A percentile compares a stretch with the other conserved stretches of the same genome.
Evolutionary conservation across 2,797 vertebrate genomes (phyloP).

Genomic region (Siniperca obscura): DNA sequence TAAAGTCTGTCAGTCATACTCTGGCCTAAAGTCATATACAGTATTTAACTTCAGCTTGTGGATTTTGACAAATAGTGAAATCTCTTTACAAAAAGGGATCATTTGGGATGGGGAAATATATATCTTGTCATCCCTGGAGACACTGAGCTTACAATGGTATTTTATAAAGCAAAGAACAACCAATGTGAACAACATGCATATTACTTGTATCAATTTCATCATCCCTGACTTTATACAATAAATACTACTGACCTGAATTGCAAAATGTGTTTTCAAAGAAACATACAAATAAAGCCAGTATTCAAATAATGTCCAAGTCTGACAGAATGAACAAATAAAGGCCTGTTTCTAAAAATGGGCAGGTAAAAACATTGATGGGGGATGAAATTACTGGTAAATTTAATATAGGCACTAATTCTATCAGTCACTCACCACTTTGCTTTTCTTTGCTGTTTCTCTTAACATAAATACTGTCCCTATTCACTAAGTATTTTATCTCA

Average conservation of each 20-base stretch:
- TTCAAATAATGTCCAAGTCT: too few relatives aligned
- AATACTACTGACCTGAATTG: too few relatives aligned
- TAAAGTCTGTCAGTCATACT: neutral
- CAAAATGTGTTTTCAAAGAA: neutral
- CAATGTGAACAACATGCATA: neutral
- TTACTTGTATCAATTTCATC: neutral
- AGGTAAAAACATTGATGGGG: too few relatives aligned
- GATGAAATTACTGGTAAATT: too few relatives aligned
- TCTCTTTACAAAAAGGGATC: neutral
- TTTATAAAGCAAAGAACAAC: neutral
- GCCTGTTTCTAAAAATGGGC: too few relatives aligned
- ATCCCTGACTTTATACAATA: neutral
- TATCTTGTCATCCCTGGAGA: neutral
- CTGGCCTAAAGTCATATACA: neutral
- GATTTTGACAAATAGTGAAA: neutral
- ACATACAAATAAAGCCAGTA: neutral
- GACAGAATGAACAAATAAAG: too few relatives aligned
- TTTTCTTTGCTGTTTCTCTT: too few relatives aligned
- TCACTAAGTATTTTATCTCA: too few relatives aligned
- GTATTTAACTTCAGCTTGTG: neutral
- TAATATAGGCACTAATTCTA: too few relatives aligned
- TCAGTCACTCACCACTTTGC: too few relatives aligned
- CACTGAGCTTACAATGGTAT: neutral
- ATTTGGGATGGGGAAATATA: neutral
- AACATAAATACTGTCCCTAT: too few relatives aligned